Conservation (phyloP, 1,140 invertebrate species). For the Aradophagus sp. region DNA sequence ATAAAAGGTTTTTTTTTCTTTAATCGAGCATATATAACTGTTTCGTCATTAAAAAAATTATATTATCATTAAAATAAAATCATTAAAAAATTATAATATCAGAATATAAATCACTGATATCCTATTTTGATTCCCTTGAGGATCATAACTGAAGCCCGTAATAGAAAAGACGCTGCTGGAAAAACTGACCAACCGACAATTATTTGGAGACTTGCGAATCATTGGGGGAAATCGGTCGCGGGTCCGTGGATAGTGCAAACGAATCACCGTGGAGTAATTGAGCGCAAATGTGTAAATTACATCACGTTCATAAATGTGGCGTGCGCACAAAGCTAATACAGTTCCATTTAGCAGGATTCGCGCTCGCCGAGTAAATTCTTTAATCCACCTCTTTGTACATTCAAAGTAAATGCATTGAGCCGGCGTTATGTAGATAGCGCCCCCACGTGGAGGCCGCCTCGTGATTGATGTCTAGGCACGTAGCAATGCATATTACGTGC, state of each 20-base stretch:
- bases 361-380: constrained; percentile 51
- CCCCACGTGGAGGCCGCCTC: constrained; percentile 54
- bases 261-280: constrained; percentile 42
- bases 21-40: too few species aligned
- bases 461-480: constrained; percentile 54
- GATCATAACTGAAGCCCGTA: too few species aligned
- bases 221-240: too few species aligned
- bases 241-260: constrained; percentile 24
- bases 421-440: constrained; percentile 45
- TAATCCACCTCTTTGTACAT: constrained; percentile 56
- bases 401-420: constrained; percentile 51
- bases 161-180: too few species aligned
- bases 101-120: too few species aligned
- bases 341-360: constrained; percentile 53
- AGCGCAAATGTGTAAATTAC: constrained; percentile 49
- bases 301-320: constrained; percentile 49
- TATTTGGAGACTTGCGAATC: too few species aligned
- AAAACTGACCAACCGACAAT: too few species aligned
- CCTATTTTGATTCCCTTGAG: too few species aligned
- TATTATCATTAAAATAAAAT: too few species aligned
- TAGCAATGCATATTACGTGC: constrained; percentile 52
- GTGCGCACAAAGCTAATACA: constrained; percentile 45
- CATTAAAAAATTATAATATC: too few species aligned
- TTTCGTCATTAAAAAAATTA: too few species aligned
- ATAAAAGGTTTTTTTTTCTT: too few species aligned